phyloP scores from a whole-genome alignment of 2,888 invertebrate species.

The Heteromyza rotundicornis region DNA sequence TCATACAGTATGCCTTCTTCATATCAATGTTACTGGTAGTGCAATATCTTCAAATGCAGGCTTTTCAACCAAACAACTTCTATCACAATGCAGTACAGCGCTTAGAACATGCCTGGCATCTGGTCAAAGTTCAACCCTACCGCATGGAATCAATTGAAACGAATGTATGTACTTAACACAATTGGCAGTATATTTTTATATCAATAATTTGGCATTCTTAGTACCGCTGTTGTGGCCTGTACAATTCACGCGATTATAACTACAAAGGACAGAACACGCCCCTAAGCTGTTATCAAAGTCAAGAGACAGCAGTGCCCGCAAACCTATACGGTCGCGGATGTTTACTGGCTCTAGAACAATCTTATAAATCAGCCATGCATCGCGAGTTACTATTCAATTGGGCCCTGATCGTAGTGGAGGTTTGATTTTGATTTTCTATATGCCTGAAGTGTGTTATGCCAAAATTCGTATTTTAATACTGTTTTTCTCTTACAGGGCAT shows the following conservation, averaged over 20 bases:
- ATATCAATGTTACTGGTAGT: conserved; percentile 45
- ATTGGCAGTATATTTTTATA: background rate
- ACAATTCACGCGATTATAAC: conserved; percentile 43
- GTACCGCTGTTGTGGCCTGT: conserved; percentile 47
- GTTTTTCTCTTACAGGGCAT: conserved; percentile 18
- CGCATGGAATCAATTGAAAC: conserved; percentile 41
- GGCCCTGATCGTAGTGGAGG: conserved; percentile 31
- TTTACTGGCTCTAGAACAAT: conserved; percentile 38
- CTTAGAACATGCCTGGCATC: conserved; percentile 48
- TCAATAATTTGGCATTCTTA: conserved; percentile 14
- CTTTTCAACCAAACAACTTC: conserved; percentile 41
- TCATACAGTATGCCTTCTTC: conserved; percentile 45
- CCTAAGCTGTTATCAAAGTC: conserved; percentile 42
- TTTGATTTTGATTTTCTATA: conserved; percentile 8
- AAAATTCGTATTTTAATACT: background rate
- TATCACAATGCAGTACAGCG: conserved; percentile 39
- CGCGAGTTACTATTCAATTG: conserved; percentile 50
- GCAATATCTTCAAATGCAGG: conserved; percentile 50
- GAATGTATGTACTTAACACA: conserved; percentile 22
- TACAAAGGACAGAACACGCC: conserved; percentile 41
- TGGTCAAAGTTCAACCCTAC: conserved; percentile 37
- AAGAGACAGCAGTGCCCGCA: conserved; percentile 10
- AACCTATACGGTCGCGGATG: conserved; percentile 41
- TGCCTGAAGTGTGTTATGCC: no score
- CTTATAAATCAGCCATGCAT: conserved; percentile 37